Conservation (phyloP, 2,888 invertebrate genomes). For the Melipona bicolor region DNA sequence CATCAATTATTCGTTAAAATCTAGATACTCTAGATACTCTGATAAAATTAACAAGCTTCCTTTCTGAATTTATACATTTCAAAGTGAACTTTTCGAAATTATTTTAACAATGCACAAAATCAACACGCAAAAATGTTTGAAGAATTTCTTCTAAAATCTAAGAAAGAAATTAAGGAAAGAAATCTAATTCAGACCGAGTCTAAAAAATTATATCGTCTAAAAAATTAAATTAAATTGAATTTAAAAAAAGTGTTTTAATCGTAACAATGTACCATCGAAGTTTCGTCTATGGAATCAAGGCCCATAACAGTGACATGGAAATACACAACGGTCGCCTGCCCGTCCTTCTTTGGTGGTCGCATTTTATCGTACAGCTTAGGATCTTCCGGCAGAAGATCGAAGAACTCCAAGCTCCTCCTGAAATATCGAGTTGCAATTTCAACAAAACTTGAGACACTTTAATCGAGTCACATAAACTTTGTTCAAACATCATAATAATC, state of each 20-base stretch:
- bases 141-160: not conserved
- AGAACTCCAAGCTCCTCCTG: constrained; percentile 91
- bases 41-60: too few relatives aligned
- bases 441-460: not conserved
- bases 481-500: not conserved
- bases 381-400: constrained; percentile 94
- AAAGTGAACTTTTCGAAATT: not conserved
- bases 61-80: not conserved
- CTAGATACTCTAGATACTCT: too few relatives aligned
- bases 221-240: too few relatives aligned
- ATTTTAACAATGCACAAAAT: not conserved
- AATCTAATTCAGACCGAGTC: too few relatives aligned
- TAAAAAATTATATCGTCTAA: too few relatives aligned
- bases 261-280: constrained; percentile 91
- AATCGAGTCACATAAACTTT: not conserved
- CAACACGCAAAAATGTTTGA: not conserved
- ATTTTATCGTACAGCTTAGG: constrained; percentile 96
- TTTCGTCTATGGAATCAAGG: constrained; percentile 97
- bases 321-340: constrained; percentile 93
- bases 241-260: not conserved
- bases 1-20: not conserved
- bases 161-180: too few relatives aligned
- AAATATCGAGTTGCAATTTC: constrained; percentile 64
- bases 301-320: constrained; percentile 98
- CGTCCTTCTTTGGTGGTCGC: constrained; percentile 95